Evolutionary conservation across 2,797 vertebrate genomes (phyloP), one percentile per base, ranked within the genome.

Genomic region (Sebastes matsubarae): DNA sequence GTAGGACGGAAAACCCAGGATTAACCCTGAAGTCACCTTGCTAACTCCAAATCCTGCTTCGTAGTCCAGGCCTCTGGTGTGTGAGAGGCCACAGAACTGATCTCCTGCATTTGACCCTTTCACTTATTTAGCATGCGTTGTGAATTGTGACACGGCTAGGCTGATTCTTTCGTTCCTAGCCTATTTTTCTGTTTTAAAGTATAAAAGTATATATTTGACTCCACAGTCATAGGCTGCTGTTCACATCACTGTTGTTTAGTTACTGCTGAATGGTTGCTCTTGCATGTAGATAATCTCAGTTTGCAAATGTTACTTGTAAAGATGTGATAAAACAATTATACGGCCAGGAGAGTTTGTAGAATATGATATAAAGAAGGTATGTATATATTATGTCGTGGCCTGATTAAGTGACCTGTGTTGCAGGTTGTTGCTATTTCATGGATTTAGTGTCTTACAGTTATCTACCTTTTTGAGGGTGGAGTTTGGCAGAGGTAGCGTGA

Each of bases 311-410:
- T 81, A 58, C 76, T 61, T 80, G 68, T 79, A 73, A 88, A 86
- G 74, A 54, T 55, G 72, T 72, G 27, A 46, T 22, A 46, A 68
- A 75, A 84, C 52, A 77, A 46, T 30, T 54, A 3, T 10, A 34
- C 71, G 60, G 72, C 74, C 68, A 30, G 67, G 32, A 68, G 34
- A 34, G 68, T 72, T 30, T 69, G 75, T 83, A 73, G 78, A 78
- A 70, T 74, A 79, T 0, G 24, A 54, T 64, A 55, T 71, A 57
- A 65, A 82, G 58, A 73, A 3, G 13, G 66, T 73, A 1, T 89
- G 79, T 84, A 77, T 50, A 88, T 82, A 84, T 87, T 59, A 80
- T 79, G 65, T 79, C 18, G 83, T 88, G 83, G 86, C 88, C 86
- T 85, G 65, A 81, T 82, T 22, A 34, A 79, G 82, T 72, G 80